Evolutionary conservation across 2,888 invertebrate species (phyloP), one percentile per base, ranked within the genome.

Genomic region (Hemaris fuciformis): DNA sequence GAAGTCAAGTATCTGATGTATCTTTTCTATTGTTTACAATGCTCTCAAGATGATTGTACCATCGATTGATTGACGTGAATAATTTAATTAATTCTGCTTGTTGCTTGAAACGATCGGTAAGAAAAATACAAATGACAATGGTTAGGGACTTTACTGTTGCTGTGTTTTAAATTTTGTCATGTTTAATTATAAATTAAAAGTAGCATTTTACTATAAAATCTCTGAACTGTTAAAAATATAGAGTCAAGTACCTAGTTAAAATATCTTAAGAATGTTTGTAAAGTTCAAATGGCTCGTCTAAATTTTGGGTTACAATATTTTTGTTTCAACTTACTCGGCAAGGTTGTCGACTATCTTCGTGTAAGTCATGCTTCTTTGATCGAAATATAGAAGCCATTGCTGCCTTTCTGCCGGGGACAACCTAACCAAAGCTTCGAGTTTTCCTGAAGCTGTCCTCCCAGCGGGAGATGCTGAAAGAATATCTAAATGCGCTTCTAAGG

Each of bases 301-400:
- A 38, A 38, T 38, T 38, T 38, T n/a, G n/a, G n/a, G 38, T 10
- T n/a, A n/a, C 38, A 18, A 22, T 15, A 62, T 20, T 25, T 27
- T 38, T n/a, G 20, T 6, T 20, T 6, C 15, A 45, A 74, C 87
- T 81, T 74, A 91, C 91, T 80, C 77, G 5, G 89, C 89, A 18
- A 91, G 80, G 66, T 91, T 89, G 34, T 88, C 83, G 25, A 81
- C 83, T 3, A 90, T 73, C 64, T 82, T 81, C 4, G 73, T 83
- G 65, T 85, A 85, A 3, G 71, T 41, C 76, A 90, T 83, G 53
- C 72, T 70, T 22, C 78, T 82, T 3, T 67, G 64, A 2, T 84
- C 73, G 72, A 90, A 90, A 68, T 87, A 80, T 57, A 74, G 69
- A 1, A 90, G 74, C 89, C 90, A 90, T 80, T 82, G 73, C 38